These are phyloP conservation scores for Theocolax elegans DNA, from an alignment of 1,140 invertebrate genomes.

Conservation along the genomic window DNA sequence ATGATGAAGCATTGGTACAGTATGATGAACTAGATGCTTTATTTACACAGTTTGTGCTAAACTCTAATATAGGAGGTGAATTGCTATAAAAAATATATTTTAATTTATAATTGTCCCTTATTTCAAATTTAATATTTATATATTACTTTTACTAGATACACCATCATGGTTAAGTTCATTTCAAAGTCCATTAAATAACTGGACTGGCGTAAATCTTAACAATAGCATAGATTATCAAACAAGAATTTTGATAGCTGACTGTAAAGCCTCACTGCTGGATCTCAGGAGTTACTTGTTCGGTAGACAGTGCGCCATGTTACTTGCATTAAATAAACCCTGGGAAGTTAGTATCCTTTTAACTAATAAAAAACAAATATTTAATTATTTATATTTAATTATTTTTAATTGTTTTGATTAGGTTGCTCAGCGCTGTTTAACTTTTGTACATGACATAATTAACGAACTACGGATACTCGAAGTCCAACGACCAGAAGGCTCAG, in stretches of 20 bases:
- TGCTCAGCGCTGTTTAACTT: slow-evolving; percentile 84
- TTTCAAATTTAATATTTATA: background rate
- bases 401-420: slow-evolving; percentile 69
- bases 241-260: slow-evolving; percentile 76
- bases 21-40: slow-evolving; percentile 97
- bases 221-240: slow-evolving; percentile 75
- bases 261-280: slow-evolving; percentile 83
- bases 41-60: slow-evolving; percentile 95
- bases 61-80: slow-evolving; percentile 85
- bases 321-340: slow-evolving; percentile 81
- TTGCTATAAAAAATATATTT: no score
- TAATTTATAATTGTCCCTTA: slow-evolving; percentile 23
- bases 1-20: slow-evolving; percentile 94
- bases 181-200: slow-evolving; percentile 79
- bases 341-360: slow-evolving; percentile 71
- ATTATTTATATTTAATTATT: background rate
- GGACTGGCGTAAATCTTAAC: slow-evolving; percentile 83
- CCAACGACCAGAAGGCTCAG: slow-evolving; percentile 80
- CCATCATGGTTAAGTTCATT: slow-evolving; percentile 85
- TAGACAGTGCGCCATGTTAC: slow-evolving; percentile 88
- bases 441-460: slow-evolving; percentile 86
- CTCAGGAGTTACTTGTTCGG: slow-evolving; percentile 95
- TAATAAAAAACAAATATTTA: background rate
- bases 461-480: slow-evolving; percentile 86
- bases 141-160: slow-evolving; percentile 68